Evolutionary conservation across 2,888 invertebrate genomes (phyloP), one percentile per base, ranked within the genome.

Genomic region (Macropis europaea): DNA sequence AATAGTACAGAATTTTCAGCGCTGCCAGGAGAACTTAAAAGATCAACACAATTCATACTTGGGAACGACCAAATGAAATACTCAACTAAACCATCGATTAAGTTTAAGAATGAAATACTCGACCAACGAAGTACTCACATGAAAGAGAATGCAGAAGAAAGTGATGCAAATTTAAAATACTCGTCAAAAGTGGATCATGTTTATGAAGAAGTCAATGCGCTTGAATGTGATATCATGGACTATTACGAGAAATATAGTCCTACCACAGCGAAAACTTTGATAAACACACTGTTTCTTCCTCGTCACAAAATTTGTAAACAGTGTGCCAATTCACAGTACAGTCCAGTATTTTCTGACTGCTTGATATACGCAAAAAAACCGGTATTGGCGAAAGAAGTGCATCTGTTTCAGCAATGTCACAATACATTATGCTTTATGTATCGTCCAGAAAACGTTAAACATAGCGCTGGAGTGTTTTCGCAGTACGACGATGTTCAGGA

Each of bases 311-410:
- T 88, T 38, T 87, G 87, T 62, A 70, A 64, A n/a, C 61, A 82
- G 30, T 88, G 87, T 36, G 80, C 81, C 3, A 78, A 60, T 30
- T 75, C 34, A 17, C 63, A 69, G 2, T 61, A 67, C 1, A 88
- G 84, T 64, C 88, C 88, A 1, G 83, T 90, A 42, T 89, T 88
- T 52, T 88, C 85, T 34, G 89, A 90, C 71, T 83, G 82, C 15
- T 75, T 89, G 24, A 73, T 89, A 36, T 87, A 86, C 57, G 53
- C 47, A n/a, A 86, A 83, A 7, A 66, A 81, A 34, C 64, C 81
- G 0, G 76, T 89, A 2, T 43, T 66, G 11, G 84, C 87, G 2
- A 77, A 68, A 54, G 87, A 88, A 75, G 81, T 84, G 22, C 42
- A 67, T 15, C 64, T 87, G 22, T 62, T 69, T 52, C 82, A 85